Evolutionary conservation across 2,113 vertebrate species (phyloP).

Genomic region (Nestor notabilis): DNA sequence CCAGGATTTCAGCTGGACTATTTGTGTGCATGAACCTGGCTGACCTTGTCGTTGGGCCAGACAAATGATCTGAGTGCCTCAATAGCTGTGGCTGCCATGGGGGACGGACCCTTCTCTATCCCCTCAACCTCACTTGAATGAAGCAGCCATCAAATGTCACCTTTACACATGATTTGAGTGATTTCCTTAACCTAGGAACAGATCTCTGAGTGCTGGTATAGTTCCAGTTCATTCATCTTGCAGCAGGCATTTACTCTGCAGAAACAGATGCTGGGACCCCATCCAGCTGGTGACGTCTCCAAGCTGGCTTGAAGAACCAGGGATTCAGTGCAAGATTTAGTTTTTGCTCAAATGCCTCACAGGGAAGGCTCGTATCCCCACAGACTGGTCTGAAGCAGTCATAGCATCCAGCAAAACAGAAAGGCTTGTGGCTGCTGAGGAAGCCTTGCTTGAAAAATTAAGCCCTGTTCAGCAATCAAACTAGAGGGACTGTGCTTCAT

Average conservation of each 20-base stretch:
- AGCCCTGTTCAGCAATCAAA: neutral
- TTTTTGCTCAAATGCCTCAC: neutral
- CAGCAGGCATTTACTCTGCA: neutral
- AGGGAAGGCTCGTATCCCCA: accelerated
- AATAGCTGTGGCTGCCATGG: neutral
- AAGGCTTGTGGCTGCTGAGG: neutral
- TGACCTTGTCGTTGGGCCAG: neutral
- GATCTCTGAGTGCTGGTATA: neutral
- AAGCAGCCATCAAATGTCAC: neutral
- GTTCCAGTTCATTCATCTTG: neutral
- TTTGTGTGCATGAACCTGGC: neutral
- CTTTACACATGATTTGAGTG: neutral
- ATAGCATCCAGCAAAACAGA: neutral
- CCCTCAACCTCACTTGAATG: accelerated
- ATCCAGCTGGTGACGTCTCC: neutral
- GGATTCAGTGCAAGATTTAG: neutral
- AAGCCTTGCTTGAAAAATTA: neutral
- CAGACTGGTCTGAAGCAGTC: neutral
- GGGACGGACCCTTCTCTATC: neutral
- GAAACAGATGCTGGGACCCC: neutral
- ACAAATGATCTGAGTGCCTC: neutral
- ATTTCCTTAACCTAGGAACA: neutral
- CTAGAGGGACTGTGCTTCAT: accelerated
- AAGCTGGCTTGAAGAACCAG: neutral
- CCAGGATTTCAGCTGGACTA: neutral